Conservation (phyloP, 2,797 vertebrate genomes). For the Sebastolobus altivelis region DNA sequence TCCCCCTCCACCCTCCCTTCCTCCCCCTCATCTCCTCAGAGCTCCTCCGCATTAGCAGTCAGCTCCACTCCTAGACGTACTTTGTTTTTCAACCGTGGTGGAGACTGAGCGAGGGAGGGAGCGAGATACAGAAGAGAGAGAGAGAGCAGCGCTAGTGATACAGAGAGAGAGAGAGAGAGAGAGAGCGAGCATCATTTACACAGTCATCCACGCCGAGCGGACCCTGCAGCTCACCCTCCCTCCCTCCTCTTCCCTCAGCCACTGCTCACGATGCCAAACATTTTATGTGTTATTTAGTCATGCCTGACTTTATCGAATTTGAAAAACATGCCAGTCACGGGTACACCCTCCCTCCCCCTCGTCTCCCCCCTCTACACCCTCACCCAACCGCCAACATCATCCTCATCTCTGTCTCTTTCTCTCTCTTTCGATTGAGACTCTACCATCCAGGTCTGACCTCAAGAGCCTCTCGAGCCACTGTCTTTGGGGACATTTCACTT, state of each 20-base stretch:
- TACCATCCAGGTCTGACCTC: conserved; percentile 66
- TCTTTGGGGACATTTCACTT: conserved; percentile 77
- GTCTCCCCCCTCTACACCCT: conserved; percentile 1
- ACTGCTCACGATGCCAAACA: conserved; percentile 79
- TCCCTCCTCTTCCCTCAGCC: conserved; percentile 53
- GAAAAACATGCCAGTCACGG: conserved; percentile 80
- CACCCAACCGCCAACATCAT: conserved; percentile 40
- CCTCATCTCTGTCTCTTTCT: conserved; percentile 35
- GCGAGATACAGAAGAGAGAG: conserved; percentile 45
- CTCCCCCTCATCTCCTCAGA: conserved; percentile 64
- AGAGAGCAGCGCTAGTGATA: conserved; percentile 14
- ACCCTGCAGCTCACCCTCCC: conserved; percentile 53
- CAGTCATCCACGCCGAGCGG: conserved; percentile 58
- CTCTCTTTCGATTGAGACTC: conserved; percentile 52
- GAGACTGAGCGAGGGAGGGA: conserved; percentile 71
- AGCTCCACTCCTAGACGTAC: conserved; percentile 81
- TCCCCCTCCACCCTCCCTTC: background rate
- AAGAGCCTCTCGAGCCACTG: conserved; percentile 59
- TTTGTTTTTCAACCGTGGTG: conserved; percentile 85
- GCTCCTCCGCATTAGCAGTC: conserved; percentile 85
- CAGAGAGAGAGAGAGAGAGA: conserved; percentile 31
- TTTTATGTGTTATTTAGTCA: conserved; percentile 86
- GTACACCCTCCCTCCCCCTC: conserved; percentile 23
- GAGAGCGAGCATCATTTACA: conserved; percentile 72
- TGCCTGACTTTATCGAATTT: conserved; percentile 85